Evolutionary conservation across 2,797 vertebrate species (phyloP).

Genomic region (Microctenopoma stevenorrisi): DNA sequence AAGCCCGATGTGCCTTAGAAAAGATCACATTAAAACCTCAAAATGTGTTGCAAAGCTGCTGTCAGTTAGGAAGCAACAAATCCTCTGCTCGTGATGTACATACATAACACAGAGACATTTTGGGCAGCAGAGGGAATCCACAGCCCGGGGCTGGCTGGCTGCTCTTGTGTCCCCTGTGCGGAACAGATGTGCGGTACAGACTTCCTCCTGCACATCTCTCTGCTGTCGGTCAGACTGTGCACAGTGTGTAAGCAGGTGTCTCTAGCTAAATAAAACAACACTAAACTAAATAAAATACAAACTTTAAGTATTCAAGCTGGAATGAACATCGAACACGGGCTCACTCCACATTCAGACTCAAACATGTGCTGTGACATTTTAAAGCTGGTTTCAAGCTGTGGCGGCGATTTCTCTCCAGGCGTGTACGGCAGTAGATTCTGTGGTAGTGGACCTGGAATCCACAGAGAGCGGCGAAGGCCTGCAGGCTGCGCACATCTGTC

Average conservation of each 20-base stretch:
- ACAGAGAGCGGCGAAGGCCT: conserved; percentile 6
- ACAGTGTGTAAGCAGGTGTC: not conserved
- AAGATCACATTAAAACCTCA: not conserved
- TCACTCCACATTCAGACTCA: not conserved
- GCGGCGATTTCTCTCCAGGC: conserved; percentile 6
- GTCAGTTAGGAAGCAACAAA: conserved; percentile 2
- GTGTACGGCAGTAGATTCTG: not conserved
- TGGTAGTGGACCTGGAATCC: conserved; percentile 23
- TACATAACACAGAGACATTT: conserved; percentile 14
- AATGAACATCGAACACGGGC: not conserved
- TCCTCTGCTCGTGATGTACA: conserved; percentile 8
- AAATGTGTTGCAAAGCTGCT: not conserved
- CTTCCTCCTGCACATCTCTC: conserved; percentile 54
- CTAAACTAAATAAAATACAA: not conserved
- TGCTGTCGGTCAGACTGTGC: conserved; percentile 17
- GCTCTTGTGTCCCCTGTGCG: conserved; percentile 27
- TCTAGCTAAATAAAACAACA: conserved; percentile 5
- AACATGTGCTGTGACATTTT: not conserved
- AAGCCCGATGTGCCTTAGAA: too few relatives aligned
- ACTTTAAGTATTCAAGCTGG: not conserved
- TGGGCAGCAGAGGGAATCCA: conserved; percentile 49
- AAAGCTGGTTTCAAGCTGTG: conserved; percentile 19
- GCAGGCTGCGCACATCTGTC: conserved; percentile 20
- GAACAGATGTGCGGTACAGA: conserved; percentile 49
- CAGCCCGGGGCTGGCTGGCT: conserved; percentile 18